Evolutionary conservation across 2,888 invertebrate genomes (phyloP).

Genomic region (Cryptocheilus praepositus): DNA sequence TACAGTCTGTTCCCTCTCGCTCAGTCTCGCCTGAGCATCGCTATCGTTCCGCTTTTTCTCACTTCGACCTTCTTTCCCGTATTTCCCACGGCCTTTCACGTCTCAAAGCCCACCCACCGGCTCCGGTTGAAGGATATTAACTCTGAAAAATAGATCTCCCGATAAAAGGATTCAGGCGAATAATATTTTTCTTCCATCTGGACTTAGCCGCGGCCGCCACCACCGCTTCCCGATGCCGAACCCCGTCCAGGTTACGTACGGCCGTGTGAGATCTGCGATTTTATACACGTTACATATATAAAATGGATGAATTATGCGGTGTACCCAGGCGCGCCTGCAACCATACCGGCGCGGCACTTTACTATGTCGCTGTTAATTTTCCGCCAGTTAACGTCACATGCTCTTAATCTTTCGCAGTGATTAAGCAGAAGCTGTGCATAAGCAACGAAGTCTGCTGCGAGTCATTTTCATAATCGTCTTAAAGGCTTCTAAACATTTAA

Average conservation of each 20-base stretch:
- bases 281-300: conserved; percentile 25
- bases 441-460: too few species aligned
- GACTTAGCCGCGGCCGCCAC: conserved; percentile 35
- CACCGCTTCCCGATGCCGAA: conserved; percentile 8
- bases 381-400: too few species aligned
- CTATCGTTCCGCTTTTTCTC: not conserved
- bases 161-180: conserved; percentile 52
- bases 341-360: too few species aligned
- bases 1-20: conserved; percentile 1
- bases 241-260: not conserved
- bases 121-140: conserved; percentile 41
- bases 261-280: not conserved
- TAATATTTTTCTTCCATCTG: conserved; percentile 57
- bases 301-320: conserved; percentile 11
- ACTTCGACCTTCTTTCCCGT: not conserved
- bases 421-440: too few species aligned
- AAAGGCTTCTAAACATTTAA: too few species aligned
- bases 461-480: too few species aligned
- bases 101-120: conserved; percentile 15
- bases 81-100: conserved; percentile 22
- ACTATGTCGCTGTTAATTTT: too few species aligned
- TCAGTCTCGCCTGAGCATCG: not conserved
- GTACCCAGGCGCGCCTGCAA: too few species aligned
- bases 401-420: too few species aligned
- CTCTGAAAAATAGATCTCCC: conserved; percentile 54